Conservation (phyloP, 2,113 vertebrate species). For the mouse (Mus musculus) region DNA sequence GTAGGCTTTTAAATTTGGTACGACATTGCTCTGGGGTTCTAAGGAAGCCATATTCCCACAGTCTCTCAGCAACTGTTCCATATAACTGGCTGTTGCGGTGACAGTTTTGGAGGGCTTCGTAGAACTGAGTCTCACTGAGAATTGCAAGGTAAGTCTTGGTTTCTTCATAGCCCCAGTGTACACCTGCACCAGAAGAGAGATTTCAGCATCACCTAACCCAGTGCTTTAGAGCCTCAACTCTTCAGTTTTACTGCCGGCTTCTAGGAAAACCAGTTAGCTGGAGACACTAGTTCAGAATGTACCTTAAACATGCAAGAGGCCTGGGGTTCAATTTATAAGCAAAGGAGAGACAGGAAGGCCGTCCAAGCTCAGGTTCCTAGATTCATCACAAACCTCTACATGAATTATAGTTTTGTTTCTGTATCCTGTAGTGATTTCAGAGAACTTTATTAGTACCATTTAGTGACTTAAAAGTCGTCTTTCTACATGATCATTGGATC, state of each 20-base stretch:
- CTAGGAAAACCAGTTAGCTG: slow-evolving; percentile 20
- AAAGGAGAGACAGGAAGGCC: neutral
- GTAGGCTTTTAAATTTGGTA: slow-evolving; percentile 82
- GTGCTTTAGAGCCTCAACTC: slow-evolving; percentile 25
- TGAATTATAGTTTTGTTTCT: slow-evolving; percentile 14
- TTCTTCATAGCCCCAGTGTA: slow-evolving; percentile 82
- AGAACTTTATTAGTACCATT: slow-evolving; percentile 31
- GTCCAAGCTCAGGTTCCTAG: neutral
- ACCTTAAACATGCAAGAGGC: neutral
- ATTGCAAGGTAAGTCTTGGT: slow-evolving; percentile 82
- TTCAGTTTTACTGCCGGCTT: slow-evolving; percentile 19
- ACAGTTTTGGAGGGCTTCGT: slow-evolving; percentile 76
- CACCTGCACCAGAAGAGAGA: slow-evolving; percentile 76
- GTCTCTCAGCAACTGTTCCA: slow-evolving; percentile 75
- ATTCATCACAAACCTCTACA: neutral
- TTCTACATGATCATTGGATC: neutral
- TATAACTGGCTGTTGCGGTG: slow-evolving; percentile 80
- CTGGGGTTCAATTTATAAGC: neutral
- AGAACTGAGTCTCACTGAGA: slow-evolving; percentile 82
- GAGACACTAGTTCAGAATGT: neutral
- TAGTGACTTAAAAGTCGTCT: neutral
- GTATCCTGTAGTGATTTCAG: neutral
- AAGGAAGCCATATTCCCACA: slow-evolving; percentile 78
- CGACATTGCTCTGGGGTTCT: slow-evolving; percentile 81
- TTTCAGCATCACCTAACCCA: slow-evolving; percentile 59